Conservation (phyloP, 1,140 invertebrate genomes). For the Cataglyphis hispanica region DNA sequence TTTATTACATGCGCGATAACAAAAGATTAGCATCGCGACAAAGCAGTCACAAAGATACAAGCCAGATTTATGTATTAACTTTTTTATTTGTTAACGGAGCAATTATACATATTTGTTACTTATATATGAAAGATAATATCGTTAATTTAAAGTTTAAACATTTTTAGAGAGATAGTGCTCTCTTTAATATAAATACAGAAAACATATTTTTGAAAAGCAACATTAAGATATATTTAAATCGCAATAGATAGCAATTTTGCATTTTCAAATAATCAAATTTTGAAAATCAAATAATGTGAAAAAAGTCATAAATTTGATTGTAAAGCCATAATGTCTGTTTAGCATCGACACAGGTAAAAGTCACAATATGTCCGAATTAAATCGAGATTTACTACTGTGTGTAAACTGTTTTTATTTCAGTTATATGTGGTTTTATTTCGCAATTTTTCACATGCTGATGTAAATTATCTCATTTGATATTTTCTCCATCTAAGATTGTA, state of each 20-base stretch:
- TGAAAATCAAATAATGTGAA: neutral
- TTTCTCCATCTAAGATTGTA: neutral
- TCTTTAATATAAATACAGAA: neutral
- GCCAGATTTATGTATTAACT: neutral
- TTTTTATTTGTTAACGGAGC: neutral
- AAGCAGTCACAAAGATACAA: conserved; percentile 40
- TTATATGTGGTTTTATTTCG: too few relatives aligned
- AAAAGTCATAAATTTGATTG: conserved; percentile 5
- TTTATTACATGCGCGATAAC: conserved; percentile 64
- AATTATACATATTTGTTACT: neutral
- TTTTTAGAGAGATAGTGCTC: neutral
- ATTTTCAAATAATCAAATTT: neutral
- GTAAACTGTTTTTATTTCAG: conserved; percentile 9
- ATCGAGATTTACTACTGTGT: conserved; percentile 50
- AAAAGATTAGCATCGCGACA: conserved; percentile 57
- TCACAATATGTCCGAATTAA: conserved; percentile 34
- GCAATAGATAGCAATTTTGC: neutral
- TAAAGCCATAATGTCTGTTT: neutral
- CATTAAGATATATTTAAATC: neutral
- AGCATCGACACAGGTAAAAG: conserved; percentile 1
- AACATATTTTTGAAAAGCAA: neutral
- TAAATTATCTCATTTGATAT: neutral
- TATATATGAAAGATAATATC: neutral
- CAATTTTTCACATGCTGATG: conserved; percentile 1
- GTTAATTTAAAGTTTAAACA: neutral